Conservation (phyloP, 2,888 invertebrate species). For the Drosophila flavopinicola region DNA sequence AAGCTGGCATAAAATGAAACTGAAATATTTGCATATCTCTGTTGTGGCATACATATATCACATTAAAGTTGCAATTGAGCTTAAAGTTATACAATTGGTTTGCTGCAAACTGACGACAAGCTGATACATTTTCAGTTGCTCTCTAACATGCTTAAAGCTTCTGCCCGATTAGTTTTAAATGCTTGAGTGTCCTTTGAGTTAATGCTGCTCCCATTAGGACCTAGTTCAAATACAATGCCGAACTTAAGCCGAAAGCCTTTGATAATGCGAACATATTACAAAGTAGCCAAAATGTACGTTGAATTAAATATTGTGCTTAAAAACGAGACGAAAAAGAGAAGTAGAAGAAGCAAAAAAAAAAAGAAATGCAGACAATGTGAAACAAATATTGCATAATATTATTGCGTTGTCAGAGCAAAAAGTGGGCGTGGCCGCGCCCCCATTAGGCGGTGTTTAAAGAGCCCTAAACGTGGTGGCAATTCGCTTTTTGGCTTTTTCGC, state of each 20-base stretch:
- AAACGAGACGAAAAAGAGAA: slow-evolving; percentile 11
- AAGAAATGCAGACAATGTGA: slow-evolving; percentile 42
- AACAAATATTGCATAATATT: slow-evolving; percentile 70
- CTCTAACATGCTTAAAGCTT: too few relatives aligned
- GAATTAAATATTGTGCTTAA: slow-evolving; percentile 55
- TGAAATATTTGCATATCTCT: too few relatives aligned
- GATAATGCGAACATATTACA: neutral
- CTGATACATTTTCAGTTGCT: too few relatives aligned
- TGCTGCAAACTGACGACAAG: too few relatives aligned
- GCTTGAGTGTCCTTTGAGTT: neutral
- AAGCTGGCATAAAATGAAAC: too few relatives aligned
- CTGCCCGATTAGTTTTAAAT: neutral
- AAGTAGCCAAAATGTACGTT: slow-evolving; percentile 39
- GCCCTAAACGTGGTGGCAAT: slow-evolving; percentile 61
- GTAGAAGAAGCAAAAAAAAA: neutral
- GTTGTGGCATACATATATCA: too few relatives aligned
- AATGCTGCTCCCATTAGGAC: neutral
- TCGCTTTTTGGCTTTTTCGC: slow-evolving; percentile 49
- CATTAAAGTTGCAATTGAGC: too few relatives aligned
- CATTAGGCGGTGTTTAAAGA: slow-evolving; percentile 49
- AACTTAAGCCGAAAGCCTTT: neutral
- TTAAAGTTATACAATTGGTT: too few relatives aligned
- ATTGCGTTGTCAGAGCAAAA: slow-evolving; percentile 36
- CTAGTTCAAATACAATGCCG: neutral
- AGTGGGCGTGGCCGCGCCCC: slow-evolving; percentile 15